Evolutionary conservation across 2,113 vertebrate genomes (phyloP).

Genomic region (Alligator mississippiensis): DNA sequence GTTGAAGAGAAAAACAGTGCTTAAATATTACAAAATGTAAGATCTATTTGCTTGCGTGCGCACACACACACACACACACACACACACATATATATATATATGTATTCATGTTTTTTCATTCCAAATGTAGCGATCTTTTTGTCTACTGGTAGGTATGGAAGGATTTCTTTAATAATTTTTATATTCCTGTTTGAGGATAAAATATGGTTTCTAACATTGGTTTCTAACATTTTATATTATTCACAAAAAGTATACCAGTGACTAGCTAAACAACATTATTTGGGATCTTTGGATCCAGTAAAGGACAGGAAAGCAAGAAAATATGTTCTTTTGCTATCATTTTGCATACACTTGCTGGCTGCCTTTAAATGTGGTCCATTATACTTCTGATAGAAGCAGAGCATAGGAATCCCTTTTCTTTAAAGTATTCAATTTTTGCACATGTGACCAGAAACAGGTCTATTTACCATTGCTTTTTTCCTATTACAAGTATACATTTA

Average conservation of each 20-base stretch:
- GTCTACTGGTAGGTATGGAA: background rate
- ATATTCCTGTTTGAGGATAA: background rate
- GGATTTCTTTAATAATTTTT: background rate
- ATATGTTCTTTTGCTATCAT: background rate
- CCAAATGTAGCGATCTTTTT: background rate
- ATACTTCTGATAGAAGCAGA: background rate
- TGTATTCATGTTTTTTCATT: background rate
- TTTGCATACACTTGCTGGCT: background rate
- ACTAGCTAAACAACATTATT: background rate
- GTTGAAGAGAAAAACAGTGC: background rate
- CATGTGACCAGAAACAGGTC: background rate
- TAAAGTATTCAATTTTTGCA: background rate
- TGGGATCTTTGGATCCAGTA: background rate
- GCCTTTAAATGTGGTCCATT: background rate
- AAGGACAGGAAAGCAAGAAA: background rate
- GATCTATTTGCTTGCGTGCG: background rate
- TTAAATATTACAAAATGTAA: background rate
- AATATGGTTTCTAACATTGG: background rate
- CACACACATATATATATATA: no score
- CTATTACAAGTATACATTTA: background rate
- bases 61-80: no score
- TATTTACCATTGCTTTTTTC: background rate
- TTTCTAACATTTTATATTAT: background rate
- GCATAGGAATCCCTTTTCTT: background rate
- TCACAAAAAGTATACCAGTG: background rate